Evolutionary conservation across 2,888 invertebrate genomes (phyloP).

Genomic region (Spisula subtruncata): DNA sequence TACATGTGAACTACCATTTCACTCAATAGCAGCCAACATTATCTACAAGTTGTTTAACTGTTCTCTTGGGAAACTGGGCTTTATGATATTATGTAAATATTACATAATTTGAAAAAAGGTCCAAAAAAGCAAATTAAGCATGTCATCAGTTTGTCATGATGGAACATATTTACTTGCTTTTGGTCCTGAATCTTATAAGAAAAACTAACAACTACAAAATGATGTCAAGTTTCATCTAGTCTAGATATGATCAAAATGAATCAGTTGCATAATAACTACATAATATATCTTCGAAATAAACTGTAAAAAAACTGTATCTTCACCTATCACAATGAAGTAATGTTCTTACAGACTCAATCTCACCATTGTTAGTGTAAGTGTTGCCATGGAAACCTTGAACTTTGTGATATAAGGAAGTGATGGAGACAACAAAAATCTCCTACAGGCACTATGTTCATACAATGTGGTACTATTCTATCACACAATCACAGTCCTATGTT

Average conservation of each 20-base stretch:
- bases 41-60: too few relatives aligned
- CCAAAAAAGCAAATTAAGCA: too few relatives aligned
- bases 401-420: slow-evolving; percentile 3
- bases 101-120: too few relatives aligned
- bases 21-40: too few relatives aligned
- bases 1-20: too few relatives aligned
- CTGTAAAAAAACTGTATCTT: too few relatives aligned
- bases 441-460: background rate
- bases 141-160: too few relatives aligned
- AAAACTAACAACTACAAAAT: background rate
- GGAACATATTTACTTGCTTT: too few relatives aligned
- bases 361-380: background rate
- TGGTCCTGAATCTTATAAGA: background rate
- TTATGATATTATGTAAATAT: too few relatives aligned
- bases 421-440: background rate
- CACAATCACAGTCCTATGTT: background rate
- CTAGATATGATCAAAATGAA: background rate
- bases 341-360: background rate
- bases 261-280: background rate
- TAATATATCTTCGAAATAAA: background rate
- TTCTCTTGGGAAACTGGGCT: too few relatives aligned
- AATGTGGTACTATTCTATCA: background rate
- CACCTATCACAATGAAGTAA: background rate
- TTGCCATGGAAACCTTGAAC: background rate
- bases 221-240: background rate